Conservation (phyloP, 2,797 vertebrate species). For the Chelidonichthys spinosus region DNA sequence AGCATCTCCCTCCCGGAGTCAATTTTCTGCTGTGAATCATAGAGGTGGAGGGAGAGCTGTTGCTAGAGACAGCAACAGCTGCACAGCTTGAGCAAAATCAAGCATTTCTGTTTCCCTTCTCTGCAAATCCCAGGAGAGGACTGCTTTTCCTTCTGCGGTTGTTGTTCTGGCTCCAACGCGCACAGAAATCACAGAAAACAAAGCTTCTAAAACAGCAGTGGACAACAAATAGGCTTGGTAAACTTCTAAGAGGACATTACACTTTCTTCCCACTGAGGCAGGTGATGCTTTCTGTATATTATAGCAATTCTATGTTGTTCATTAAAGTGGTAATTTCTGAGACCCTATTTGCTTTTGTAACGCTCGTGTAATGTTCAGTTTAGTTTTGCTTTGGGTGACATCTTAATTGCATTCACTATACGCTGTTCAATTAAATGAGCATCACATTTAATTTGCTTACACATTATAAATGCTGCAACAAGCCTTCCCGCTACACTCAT, state of each 20-base stretch:
- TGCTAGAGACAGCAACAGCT: conserved; percentile 47
- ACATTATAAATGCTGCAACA: not conserved
- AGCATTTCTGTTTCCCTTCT: conserved; percentile 63
- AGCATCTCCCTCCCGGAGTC: conserved; percentile 52
- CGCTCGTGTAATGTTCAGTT: not conserved
- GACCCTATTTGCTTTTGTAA: not conserved
- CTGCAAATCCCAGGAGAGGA: conserved; percentile 49
- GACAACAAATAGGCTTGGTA: conserved; percentile 37
- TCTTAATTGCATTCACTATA: not conserved
- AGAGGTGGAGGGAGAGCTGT: conserved; percentile 44
- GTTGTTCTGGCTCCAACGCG: conserved; percentile 50
- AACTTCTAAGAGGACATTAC: conserved; percentile 21
- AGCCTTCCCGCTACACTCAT: not conserved
- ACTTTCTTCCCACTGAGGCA: not conserved
- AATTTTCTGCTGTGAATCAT: conserved; percentile 66
- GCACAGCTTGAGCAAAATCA: conserved; percentile 65
- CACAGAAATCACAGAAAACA: conserved; percentile 45
- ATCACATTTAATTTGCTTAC: not conserved
- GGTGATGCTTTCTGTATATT: not conserved
- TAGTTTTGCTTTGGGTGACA: not conserved
- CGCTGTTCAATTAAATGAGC: not conserved
- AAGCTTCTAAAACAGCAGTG: conserved; percentile 30
- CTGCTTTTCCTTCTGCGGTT: conserved; percentile 50
- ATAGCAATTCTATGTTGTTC: not conserved
- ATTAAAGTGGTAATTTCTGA: not conserved